Evolutionary conservation across 2,888 invertebrate genomes (phyloP).

Genomic region (Anorthoa munda): DNA sequence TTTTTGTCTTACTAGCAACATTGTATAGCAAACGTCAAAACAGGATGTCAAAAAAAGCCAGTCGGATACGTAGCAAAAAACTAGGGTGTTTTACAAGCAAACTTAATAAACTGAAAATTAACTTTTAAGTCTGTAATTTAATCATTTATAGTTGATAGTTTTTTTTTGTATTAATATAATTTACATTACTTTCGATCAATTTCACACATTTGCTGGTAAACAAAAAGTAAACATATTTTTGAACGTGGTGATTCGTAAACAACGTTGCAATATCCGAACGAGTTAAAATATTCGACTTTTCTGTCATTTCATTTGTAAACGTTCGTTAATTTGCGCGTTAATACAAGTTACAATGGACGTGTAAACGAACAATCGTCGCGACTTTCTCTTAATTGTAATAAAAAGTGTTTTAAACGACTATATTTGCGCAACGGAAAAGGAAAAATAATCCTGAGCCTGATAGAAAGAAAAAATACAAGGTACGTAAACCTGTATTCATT

Average conservation of each 20-base stretch:
- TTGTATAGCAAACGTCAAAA: not conserved
- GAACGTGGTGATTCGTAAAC: not conserved
- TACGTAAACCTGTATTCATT: conserved; percentile 70
- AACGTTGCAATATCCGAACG: conserved; percentile 45
- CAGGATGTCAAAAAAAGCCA: conserved; percentile 23
- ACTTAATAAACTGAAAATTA: not conserved
- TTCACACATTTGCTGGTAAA: not conserved
- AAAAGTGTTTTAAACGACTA: conserved; percentile 61
- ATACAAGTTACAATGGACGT: conserved; percentile 79
- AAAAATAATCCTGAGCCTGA: conserved; percentile 50
- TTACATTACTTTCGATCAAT: accelerated
- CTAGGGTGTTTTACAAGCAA: not conserved
- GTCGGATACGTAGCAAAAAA: conserved; percentile 32
- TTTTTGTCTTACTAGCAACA: conserved; percentile 11
- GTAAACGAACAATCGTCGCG: conserved; percentile 70
- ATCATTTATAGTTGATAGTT: not conserved
- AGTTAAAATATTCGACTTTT: conserved; percentile 52
- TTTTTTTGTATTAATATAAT: not conserved
- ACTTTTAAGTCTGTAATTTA: accelerated
- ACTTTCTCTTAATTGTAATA: conserved; percentile 75
- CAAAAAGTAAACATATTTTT: not conserved
- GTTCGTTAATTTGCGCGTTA: conserved; percentile 77
- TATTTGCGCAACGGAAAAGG: conserved; percentile 44
- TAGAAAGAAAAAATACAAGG: conserved; percentile 71
- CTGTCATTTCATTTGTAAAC: conserved; percentile 66